These are phyloP conservation scores for Pelmatolapia mariae DNA, from an alignment of 2,113 vertebrate species.

Conservation along the genomic window DNA sequence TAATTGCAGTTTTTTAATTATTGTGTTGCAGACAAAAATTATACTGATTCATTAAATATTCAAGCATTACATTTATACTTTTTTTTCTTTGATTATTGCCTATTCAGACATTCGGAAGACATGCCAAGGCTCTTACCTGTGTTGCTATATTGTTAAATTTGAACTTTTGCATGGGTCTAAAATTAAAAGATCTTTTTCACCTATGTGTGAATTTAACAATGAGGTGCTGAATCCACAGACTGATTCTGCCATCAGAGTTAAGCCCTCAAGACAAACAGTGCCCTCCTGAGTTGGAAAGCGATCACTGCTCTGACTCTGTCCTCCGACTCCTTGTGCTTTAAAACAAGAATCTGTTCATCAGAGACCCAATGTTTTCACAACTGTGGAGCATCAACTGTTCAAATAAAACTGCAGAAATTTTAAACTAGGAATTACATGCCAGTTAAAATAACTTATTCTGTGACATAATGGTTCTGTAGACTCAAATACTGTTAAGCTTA, in stretches of 20 bases:
- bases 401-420: neutral
- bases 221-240: neutral
- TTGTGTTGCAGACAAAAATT: neutral
- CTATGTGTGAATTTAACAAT: neutral
- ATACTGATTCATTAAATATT: neutral
- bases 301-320: neutral
- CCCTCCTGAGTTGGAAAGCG: slow-evolving; percentile 23
- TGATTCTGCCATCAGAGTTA: neutral
- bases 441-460: neutral
- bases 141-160: neutral
- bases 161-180: neutral
- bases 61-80: neutral
- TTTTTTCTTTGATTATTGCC: neutral
- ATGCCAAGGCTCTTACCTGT: neutral
- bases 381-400: too few species aligned
- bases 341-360: neutral
- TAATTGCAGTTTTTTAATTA: too few species aligned
- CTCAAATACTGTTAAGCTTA: neutral
- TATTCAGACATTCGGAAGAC: neutral
- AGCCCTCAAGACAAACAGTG: slow-evolving; percentile 19
- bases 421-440: neutral
- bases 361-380: neutral
- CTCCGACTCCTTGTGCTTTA: neutral
- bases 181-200: neutral
- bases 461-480: neutral